Percentiles rank a stretch among this genome's conserved stretches.
Evolutionary conservation across 2,888 invertebrate genomes (phyloP).

Genomic region (Ichneumon xanthorius): DNA sequence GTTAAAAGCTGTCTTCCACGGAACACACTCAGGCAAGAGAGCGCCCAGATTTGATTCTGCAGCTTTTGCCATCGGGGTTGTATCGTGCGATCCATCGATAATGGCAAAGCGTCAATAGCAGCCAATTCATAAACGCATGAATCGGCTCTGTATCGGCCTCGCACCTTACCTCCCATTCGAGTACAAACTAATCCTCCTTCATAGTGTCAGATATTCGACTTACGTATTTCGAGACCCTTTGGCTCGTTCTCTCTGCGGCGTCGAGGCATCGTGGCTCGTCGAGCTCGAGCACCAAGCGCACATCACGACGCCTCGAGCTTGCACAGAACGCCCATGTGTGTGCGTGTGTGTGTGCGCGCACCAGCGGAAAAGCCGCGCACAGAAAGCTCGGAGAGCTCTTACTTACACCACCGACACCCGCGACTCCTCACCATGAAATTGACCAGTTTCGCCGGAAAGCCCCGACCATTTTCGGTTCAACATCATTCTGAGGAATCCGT

Average conservation of each 20-base stretch:
- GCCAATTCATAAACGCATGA: background rate
- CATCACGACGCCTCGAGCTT: background rate
- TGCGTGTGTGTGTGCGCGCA: background rate
- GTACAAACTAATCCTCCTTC: slow-evolving; percentile 4
- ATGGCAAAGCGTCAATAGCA: background rate
- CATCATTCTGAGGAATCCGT: background rate
- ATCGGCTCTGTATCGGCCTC: background rate
- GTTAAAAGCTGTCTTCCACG: too few species aligned
- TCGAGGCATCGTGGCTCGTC: slow-evolving; percentile 23
- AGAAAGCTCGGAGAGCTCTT: slow-evolving; percentile 10
- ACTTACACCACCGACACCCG: background rate
- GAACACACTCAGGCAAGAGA: too few species aligned
- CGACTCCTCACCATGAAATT: background rate
- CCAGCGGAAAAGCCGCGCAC: background rate
- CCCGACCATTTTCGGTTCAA: background rate
- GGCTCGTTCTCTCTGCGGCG: slow-evolving; percentile 10
- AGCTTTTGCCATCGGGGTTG: too few species aligned
- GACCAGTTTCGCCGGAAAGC: background rate
- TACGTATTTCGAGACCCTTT: slow-evolving; percentile 29
- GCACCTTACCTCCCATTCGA: background rate
- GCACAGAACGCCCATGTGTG: background rate
- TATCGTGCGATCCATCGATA: too few species aligned
- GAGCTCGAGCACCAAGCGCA: background rate
- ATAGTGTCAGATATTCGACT: slow-evolving; percentile 53
- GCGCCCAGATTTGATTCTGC: too few species aligned